These are phyloP conservation scores for Acanthaster planci DNA, from an alignment of 35 echinoderm and acorn worm genomes.

Conservation along the genomic window DNA sequence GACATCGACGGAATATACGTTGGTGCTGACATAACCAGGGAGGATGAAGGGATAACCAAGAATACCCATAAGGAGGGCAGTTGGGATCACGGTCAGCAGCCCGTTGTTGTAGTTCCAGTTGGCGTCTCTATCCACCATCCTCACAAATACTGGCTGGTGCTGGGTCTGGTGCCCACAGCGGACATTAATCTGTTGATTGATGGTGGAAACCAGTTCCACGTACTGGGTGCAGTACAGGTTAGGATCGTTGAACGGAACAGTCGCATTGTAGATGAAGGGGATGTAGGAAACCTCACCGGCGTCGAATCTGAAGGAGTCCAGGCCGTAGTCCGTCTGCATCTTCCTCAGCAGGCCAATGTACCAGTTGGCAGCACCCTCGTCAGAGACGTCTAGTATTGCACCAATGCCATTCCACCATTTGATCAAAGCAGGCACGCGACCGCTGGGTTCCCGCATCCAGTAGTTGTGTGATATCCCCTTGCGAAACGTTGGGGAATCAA, in stretches of 20 bases:
- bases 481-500: constrained; percentile 61
- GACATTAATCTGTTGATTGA: constrained; percentile 50
- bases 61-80: constrained; percentile 60
- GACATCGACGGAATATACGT: constrained; percentile 22
- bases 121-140: constrained; percentile 71
- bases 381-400: constrained; percentile 68
- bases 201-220: constrained; percentile 36
- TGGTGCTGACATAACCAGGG: constrained; percentile 70
- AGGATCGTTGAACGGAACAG: constrained; percentile 54
- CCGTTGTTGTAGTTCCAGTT: constrained; percentile 78
- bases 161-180: constrained; percentile 79
- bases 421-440: constrained; percentile 64
- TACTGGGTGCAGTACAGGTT: constrained; percentile 66
- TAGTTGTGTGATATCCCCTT: constrained; percentile 47
- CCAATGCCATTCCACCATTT: constrained; percentile 77
- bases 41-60: constrained; percentile 92
- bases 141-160: constrained; percentile 68
- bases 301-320: constrained; percentile 90
- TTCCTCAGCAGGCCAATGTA: constrained; percentile 43
- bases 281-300: constrained; percentile 68
- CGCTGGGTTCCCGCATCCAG: constrained; percentile 59
- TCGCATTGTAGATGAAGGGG: constrained; percentile 58
- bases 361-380: constrained; percentile 61
- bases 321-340: constrained; percentile 35
- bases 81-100: constrained; percentile 70